These are phyloP conservation scores for Cheilosia impressa DNA, from an alignment of 2,888 invertebrate species.

Conservation along the genomic window DNA sequence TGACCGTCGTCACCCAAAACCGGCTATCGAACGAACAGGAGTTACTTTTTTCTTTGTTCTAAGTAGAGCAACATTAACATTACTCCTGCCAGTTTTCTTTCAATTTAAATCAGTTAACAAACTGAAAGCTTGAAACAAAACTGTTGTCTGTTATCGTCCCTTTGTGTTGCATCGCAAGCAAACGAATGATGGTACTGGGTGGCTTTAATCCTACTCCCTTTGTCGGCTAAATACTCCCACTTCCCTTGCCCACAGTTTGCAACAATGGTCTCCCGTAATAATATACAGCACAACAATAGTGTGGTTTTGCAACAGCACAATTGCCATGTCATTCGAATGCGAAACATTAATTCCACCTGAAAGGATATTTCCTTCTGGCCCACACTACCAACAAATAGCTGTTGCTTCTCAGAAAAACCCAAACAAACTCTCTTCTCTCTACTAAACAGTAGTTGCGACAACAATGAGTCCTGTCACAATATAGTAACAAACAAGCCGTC, in stretches of 20 bases:
- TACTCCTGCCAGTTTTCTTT: not conserved
- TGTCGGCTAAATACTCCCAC: slow-evolving; percentile 32
- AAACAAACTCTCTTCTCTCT: slow-evolving; percentile 34
- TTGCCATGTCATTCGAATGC: slow-evolving; percentile 73
- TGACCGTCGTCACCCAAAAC: too few relatives aligned
- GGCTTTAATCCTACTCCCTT: slow-evolving; percentile 26
- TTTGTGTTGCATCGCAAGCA: not conserved
- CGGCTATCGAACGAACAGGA: too few relatives aligned
- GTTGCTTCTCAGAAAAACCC: slow-evolving; percentile 15
- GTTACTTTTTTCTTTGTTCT: not conserved
- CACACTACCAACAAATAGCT: not conserved
- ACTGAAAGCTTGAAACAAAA: slow-evolving; percentile 40
- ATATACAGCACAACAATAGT: slow-evolving; percentile 64
- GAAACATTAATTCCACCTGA: slow-evolving; percentile 73
- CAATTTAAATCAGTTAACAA: slow-evolving; percentile 45
- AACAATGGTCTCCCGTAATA: slow-evolving; percentile 59
- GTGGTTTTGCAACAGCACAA: slow-evolving; percentile 67
- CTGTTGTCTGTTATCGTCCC: slow-evolving; percentile 3
- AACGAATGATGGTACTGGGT: slow-evolving; percentile 1
- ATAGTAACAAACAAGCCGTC: slow-evolving; percentile 53
- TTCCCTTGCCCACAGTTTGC: slow-evolving; percentile 6
- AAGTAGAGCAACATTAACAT: not conserved
- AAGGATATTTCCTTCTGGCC: slow-evolving; percentile 38
- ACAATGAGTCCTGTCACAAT: slow-evolving; percentile 63
- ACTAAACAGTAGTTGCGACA: slow-evolving; percentile 38